Evolutionary conservation across 2,888 invertebrate species (phyloP).

Genomic region (Habrosyne pyritoides): DNA sequence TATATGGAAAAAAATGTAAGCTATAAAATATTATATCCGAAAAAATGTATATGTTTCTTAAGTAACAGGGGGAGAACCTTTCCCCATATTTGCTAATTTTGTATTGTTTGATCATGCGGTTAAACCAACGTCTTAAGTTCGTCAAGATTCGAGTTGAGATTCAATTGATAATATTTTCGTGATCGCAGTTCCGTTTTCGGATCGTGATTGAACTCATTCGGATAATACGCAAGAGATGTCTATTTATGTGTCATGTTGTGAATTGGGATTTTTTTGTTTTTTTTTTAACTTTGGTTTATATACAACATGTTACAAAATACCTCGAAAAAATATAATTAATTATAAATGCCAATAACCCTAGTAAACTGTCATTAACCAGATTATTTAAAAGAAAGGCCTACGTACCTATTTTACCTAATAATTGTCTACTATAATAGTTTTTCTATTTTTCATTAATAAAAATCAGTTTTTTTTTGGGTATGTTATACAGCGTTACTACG

Average conservation of each 20-base stretch:
- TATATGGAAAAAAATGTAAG: not conserved
- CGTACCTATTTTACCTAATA: no score
- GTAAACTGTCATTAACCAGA: no score
- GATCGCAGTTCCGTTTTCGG: not conserved
- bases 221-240: not conserved
- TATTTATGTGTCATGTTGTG: not conserved
- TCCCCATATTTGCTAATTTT: not conserved
- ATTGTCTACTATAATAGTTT: no score
- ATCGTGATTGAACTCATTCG: slow-evolving; percentile 2
- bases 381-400: no score
- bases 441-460: no score
- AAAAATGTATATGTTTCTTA: not conserved
- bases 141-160: not conserved
- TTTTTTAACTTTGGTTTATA: no score
- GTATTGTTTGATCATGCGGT: not conserved
- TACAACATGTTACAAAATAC: no score
- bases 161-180: not conserved
- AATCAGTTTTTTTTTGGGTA: no score
- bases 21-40: not conserved
- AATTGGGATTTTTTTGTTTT: not conserved
- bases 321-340: no score
- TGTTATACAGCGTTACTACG: no score
- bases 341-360: no score
- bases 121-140: not conserved
- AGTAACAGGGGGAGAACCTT: not conserved